A percentile compares a stretch with the other conserved stretches of the same genome.
Conservation (phyloP, 2,113 vertebrate genomes). For the Psammodynastes pulverulentus region DNA sequence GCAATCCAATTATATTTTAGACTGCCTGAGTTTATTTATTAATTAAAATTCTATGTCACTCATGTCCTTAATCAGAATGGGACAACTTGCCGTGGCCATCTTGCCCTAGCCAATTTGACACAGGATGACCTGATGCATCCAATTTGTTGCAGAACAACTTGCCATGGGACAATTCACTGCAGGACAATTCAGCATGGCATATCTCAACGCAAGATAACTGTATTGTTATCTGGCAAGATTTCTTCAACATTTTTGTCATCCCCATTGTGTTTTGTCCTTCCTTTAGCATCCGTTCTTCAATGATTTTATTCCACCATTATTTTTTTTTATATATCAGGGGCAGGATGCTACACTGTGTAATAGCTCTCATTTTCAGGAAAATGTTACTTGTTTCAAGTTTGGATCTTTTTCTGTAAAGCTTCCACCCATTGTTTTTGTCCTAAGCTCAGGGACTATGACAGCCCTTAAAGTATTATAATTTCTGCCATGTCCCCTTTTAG, state of each 20-base stretch:
- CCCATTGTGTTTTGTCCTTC: background rate
- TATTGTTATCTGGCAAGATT: background rate
- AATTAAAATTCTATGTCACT: background rate
- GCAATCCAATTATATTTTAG: background rate
- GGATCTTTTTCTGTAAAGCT: background rate
- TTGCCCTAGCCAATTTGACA: background rate
- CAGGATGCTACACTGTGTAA: background rate
- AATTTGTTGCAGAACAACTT: background rate
- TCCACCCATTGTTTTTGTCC: background rate
- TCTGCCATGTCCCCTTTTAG: background rate
- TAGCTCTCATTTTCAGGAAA: background rate
- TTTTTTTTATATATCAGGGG: background rate
- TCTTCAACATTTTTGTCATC: background rate
- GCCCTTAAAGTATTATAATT: background rate
- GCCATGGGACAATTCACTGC: background rate
- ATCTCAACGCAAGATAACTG: background rate
- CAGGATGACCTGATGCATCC: background rate
- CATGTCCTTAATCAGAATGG: background rate
- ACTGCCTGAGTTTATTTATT: background rate
- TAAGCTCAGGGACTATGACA: background rate
- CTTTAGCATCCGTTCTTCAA: background rate
- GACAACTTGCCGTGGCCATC: background rate
- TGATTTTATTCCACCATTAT: background rate
- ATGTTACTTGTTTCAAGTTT: background rate
- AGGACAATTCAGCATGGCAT: background rate